Evolutionary conservation across 2,888 invertebrate species (phyloP), one percentile per base, ranked within the genome.

Genomic region (Dione juno): DNA sequence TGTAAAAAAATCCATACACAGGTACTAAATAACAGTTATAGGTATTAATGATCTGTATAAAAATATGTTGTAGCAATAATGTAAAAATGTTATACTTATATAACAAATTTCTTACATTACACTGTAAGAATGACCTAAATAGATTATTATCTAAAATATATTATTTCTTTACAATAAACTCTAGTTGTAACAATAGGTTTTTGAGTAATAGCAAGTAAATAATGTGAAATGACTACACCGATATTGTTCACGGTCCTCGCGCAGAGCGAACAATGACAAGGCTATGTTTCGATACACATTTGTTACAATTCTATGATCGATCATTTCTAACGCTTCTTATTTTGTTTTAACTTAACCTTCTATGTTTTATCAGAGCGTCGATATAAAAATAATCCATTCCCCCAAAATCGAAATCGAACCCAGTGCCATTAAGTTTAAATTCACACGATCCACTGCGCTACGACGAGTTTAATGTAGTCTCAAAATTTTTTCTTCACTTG

Each of bases 191-290:
- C 59, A 61, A 61, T 45, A 28, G 43, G 13, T 45, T 61, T 61
- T 61, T n/a, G 9, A 28, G 43, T 43, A 43, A 45, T 7, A 45
- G 37, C 45, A 16, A 19, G 48, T 37, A 37, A 50, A 50, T 50
- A 64, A 37, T 64, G 13, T 53, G 61, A 64, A 63, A 67, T 63
- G 67, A 67, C 64, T 64, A 57, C 61, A 41, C 61, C 19, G 28
- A 48, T 67, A 35, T 41, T 57, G 50, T 64, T 63, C 64, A 64
- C 37, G 64, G 64, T 50, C 37, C 50, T 8, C 48, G 64, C 64
- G 50, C 48, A 63, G 61, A 45, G 10, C 28, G 48, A 50, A 64
- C 50, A 50, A 50, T 19, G 63, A 37, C 50, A 50, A 64, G 64
- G 64, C 19, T 63, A 63, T 48, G 50, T 64, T 9, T 50, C 37